Percentiles rank a stretch among this genome's conserved stretches.
phyloP scores from a whole-genome alignment of 1,140 invertebrate genomes.

The Bombus terrestris region DNA sequence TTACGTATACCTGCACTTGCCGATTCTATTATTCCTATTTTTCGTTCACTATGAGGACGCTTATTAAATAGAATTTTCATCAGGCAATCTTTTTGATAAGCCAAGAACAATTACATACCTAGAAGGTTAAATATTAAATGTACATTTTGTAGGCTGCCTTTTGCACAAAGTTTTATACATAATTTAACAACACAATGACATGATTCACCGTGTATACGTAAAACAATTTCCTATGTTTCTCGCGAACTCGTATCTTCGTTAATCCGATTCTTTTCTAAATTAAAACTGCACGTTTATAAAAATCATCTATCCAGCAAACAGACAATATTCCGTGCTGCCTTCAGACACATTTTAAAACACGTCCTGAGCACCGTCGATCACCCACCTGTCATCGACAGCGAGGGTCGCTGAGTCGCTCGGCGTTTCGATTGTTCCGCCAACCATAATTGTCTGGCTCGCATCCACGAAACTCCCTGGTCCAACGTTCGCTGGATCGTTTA shows the following conservation, averaged over 20 bases:
- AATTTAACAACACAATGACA: too few species aligned
- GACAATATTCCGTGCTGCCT: neutral
- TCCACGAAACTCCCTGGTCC: neutral
- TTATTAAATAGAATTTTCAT: too few species aligned
- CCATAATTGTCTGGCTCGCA: slow-evolving; percentile 13
- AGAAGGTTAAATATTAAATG: too few species aligned
- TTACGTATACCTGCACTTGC: too few species aligned
- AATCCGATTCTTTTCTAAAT: neutral
- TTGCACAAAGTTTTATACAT: too few species aligned
- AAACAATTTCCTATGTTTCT: neutral
- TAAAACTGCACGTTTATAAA: neutral
- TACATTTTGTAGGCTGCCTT: too few species aligned
- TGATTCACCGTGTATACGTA: neutral
- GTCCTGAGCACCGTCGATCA: slow-evolving; percentile 1
- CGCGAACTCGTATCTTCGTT: too few species aligned
- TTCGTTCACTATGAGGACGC: too few species aligned
- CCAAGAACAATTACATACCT: too few species aligned
- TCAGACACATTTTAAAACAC: slow-evolving; percentile 20
- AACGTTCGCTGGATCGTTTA: neutral
- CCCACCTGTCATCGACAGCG: slow-evolving; percentile 9
- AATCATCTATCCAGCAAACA: neutral
- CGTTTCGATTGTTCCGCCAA: neutral
- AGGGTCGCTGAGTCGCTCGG: neutral
- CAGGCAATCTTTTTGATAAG: too few species aligned
- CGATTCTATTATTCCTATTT: too few species aligned